A percentile compares a stretch with the other conserved stretches of the same genome.
Evolutionary conservation across 2,113 vertebrate species (phyloP).

Genomic region (Neolamprologus variostigma): DNA sequence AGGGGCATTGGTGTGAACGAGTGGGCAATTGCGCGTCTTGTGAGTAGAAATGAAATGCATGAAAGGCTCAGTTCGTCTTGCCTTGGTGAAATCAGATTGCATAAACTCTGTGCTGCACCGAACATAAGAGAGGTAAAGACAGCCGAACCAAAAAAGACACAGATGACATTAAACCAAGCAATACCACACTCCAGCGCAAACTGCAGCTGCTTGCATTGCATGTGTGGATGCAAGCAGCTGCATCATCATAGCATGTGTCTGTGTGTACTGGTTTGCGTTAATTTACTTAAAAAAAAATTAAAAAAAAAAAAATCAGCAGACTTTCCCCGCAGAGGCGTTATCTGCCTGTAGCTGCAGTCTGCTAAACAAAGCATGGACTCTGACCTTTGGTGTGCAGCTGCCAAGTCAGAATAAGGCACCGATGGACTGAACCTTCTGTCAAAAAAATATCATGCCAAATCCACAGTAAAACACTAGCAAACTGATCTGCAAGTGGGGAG

Average conservation of each 20-base stretch:
- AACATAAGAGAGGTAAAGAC: neutral
- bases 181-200: neutral
- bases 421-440: slow-evolving; percentile 15
- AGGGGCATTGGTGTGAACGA: slow-evolving; percentile 18
- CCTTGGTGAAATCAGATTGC: slow-evolving; percentile 9
- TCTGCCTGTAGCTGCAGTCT: slow-evolving; percentile 17
- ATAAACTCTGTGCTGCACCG: slow-evolving; percentile 5
- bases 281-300: neutral
- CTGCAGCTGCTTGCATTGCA: neutral
- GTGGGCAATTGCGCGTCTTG: neutral
- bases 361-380: slow-evolving; percentile 26
- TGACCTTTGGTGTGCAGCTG: slow-evolving; percentile 8
- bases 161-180: slow-evolving; percentile 13
- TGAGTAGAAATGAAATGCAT: slow-evolving; percentile 20
- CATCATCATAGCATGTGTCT: neutral
- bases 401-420: neutral
- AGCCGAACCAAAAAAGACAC: neutral
- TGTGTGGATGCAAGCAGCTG: neutral
- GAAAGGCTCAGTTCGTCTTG: neutral
- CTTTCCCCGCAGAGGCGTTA: slow-evolving; percentile 14
- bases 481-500: neutral
- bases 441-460: slow-evolving; percentile 40
- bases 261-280: neutral
- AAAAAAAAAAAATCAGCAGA: neutral
- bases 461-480: neutral